Percentiles rank a stretch among this genome's conserved stretches.
phyloP scores from a whole-genome alignment of 1,140 invertebrate species.

The Thaumetopoea pityocampa region DNA sequence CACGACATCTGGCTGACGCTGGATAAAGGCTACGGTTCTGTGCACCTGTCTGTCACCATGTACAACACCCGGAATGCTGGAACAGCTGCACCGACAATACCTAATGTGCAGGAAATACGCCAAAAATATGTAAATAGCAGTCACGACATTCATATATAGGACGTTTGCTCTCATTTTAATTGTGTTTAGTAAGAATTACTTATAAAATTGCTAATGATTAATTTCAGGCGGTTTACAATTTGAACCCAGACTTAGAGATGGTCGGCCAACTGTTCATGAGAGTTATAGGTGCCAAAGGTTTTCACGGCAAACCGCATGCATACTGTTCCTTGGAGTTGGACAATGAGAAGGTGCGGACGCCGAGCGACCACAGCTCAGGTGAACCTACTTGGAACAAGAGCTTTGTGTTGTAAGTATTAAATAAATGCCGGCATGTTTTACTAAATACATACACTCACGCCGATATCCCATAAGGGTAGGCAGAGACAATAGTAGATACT shows the following conservation, averaged over 20 bases:
- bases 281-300: constrained; percentile 88
- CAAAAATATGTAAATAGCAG: constrained; percentile 31
- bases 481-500: too few relatives aligned
- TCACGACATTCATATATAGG: too few relatives aligned
- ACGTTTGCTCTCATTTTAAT: too few relatives aligned
- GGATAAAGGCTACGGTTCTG: constrained; percentile 45
- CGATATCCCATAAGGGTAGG: too few relatives aligned
- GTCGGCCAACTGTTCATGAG: constrained; percentile 91
- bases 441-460: too few relatives aligned
- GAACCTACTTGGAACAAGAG: constrained; percentile 97
- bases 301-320: constrained; percentile 93
- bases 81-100: neutral
- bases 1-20: constrained; percentile 56
- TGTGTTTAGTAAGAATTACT: constrained; percentile 1
- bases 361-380: constrained; percentile 95
- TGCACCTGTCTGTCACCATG: constrained; percentile 53
- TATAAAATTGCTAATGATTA: neutral
- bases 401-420: constrained; percentile 93
- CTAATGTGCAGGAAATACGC: neutral
- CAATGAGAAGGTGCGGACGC: constrained; percentile 95
- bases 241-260: constrained; percentile 85
- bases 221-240: constrained; percentile 45
- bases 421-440: too few relatives aligned
- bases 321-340: constrained; percentile 97
- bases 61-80: constrained; percentile 26